Conservation (phyloP, 2,113 vertebrate species). For the Bujurquina vittata region DNA sequence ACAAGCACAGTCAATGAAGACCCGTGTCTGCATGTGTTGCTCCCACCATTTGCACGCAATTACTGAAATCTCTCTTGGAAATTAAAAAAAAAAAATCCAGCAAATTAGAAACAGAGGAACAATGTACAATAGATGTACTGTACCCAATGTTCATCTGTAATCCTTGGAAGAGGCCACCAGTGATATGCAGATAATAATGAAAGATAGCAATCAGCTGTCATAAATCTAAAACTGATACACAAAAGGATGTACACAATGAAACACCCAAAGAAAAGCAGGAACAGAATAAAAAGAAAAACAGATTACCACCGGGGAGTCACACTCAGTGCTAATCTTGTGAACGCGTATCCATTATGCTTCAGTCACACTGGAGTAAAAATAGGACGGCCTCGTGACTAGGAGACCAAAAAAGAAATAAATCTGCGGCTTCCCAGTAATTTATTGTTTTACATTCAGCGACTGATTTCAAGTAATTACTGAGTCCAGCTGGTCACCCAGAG, state of each 20-base stretch:
- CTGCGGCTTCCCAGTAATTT: too few species aligned
- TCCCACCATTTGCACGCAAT: neutral
- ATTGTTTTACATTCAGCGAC: neutral
- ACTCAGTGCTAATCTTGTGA: too few species aligned
- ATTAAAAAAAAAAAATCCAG: neutral
- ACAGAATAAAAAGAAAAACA: neutral
- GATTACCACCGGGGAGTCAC: too few species aligned
- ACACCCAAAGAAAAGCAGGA: neutral
- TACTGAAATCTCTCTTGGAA: neutral
- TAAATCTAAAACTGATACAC: neutral
- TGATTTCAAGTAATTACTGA: neutral
- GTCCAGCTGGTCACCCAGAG: neutral
- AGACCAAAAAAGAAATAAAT: too few species aligned
- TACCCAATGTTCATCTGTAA: neutral
- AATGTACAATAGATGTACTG: neutral
- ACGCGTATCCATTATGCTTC: too few species aligned
- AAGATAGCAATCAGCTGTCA: neutral
- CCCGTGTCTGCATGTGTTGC: neutral
- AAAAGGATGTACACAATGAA: neutral
- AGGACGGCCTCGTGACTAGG: too few species aligned
- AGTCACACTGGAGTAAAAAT: too few species aligned
- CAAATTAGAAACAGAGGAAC: neutral
- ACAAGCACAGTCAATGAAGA: neutral
- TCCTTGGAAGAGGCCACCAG: neutral
- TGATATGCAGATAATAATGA: neutral